A percentile compares a stretch with the other conserved stretches of the same genome.
Evolutionary conservation across 2,888 invertebrate genomes (phyloP).

Genomic region (Pheosia tremula): DNA sequence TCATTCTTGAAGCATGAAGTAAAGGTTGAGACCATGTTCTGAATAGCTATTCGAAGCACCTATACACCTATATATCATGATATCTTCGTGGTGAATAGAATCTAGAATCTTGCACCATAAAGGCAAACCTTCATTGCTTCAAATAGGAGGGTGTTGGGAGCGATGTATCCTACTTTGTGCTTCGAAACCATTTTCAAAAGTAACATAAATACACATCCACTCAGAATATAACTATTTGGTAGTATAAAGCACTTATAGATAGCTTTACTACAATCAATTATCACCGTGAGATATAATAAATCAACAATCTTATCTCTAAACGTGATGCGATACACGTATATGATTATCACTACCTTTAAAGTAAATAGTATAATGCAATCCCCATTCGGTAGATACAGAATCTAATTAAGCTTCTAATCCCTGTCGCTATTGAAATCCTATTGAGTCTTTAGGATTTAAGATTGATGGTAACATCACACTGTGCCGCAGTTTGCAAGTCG

Average conservation of each 20-base stretch:
- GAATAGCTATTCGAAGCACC: too few species aligned
- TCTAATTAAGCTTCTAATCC: constrained; percentile 20
- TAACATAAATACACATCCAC: too few species aligned
- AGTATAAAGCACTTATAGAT: not conserved
- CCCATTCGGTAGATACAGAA: constrained; percentile 51
- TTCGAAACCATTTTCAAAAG: too few species aligned
- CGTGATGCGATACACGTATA: constrained; percentile 65
- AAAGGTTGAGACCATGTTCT: too few species aligned
- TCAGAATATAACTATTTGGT: not conserved
- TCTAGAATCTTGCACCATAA: too few species aligned
- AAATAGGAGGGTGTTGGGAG: too few species aligned
- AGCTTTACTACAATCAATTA: constrained; percentile 29
- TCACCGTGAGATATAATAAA: constrained; percentile 26
- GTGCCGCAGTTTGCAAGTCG: constrained; percentile 51
- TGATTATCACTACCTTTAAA: constrained; percentile 63
- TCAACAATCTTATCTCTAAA: constrained; percentile 55
- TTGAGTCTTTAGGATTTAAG: constrained; percentile 44
- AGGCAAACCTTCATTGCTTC: too few species aligned
- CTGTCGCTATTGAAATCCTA: constrained; percentile 63
- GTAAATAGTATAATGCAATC: constrained; percentile 56
- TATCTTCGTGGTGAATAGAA: too few species aligned
- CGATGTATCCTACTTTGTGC: too few species aligned
- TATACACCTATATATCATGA: too few species aligned
- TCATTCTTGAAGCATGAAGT: too few species aligned
- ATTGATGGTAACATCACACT: constrained; percentile 55